Percentiles rank a stretch among this genome's conserved stretches.
Evolutionary conservation across 2,797 vertebrate genomes (phyloP).

Genomic region (Lagodon rhomboides): DNA sequence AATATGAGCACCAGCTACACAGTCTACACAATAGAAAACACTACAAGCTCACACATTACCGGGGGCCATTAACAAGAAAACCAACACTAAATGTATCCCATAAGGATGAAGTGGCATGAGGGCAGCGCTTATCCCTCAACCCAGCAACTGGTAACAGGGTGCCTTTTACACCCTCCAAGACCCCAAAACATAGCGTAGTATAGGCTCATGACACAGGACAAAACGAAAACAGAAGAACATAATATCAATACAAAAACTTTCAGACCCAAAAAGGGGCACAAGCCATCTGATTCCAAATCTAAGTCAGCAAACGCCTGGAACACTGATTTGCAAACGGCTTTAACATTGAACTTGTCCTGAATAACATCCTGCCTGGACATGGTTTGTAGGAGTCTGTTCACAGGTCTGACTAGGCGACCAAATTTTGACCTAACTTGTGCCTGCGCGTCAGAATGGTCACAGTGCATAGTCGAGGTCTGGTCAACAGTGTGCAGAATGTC

Average conservation of each 20-base stretch:
- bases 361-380: slow-evolving; percentile 11
- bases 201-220: neutral
- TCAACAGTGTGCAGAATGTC: neutral
- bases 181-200: neutral
- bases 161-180: slow-evolving; percentile 1
- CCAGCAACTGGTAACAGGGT: slow-evolving; percentile 6
- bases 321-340: neutral
- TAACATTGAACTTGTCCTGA: neutral
- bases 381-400: neutral
- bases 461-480: neutral
- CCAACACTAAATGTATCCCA: neutral
- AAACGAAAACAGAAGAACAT: neutral
- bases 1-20: neutral
- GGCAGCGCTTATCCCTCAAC: neutral
- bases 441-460: neutral
- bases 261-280: neutral
- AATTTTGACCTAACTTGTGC: neutral
- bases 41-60: neutral
- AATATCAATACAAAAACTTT: neutral
- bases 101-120: slow-evolving; percentile 13
- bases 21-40: neutral
- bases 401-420: neutral
- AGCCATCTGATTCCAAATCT: no score
- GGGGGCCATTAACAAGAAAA: neutral
- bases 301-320: neutral